phyloP scores from a whole-genome alignment of 2,797 vertebrate genomes.

The Melanogrammus aeglefinus region DNA sequence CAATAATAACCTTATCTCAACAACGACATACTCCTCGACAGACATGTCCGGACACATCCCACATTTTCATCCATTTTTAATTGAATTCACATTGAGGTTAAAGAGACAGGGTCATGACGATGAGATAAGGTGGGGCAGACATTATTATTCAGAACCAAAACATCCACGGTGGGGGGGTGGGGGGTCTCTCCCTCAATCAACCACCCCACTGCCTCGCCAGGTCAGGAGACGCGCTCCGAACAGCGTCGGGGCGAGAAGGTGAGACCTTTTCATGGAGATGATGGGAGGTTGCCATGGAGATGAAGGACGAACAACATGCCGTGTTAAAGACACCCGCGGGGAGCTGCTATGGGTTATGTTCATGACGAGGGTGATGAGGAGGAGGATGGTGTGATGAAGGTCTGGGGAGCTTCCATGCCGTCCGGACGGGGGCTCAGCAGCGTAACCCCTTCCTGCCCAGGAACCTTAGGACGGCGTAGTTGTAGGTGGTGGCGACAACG shows the following conservation, averaged over 20 bases:
- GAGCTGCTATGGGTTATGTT: neutral
- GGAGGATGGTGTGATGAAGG: constrained; percentile 15
- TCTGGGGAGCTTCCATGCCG: constrained; percentile 47
- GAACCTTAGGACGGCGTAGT: constrained; percentile 94
- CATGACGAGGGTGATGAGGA: neutral
- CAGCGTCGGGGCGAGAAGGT: neutral
- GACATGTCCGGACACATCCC: constrained; percentile 51
- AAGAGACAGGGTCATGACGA: constrained; percentile 30
- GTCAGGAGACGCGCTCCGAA: neutral
- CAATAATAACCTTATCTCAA: neutral
- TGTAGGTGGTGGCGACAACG: constrained; percentile 93
- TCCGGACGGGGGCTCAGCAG: constrained; percentile 74
- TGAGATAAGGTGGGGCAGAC: constrained; percentile 36
- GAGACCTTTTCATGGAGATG: neutral
- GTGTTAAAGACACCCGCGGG: neutral
- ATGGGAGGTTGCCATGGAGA: constrained; percentile 4
- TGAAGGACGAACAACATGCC: neutral
- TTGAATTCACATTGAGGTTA: constrained; percentile 43
- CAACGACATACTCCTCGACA: constrained; percentile 8
- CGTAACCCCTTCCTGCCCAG: constrained; percentile 90
- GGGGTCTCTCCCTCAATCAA: neutral
- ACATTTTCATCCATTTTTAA: constrained; percentile 28
- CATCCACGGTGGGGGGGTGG: constrained; percentile 36
- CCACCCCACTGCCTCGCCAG: neutral
- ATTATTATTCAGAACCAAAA: constrained; percentile 44